Conservation (phyloP, 2,888 invertebrate genomes). For the Mythimna vitellina region DNA sequence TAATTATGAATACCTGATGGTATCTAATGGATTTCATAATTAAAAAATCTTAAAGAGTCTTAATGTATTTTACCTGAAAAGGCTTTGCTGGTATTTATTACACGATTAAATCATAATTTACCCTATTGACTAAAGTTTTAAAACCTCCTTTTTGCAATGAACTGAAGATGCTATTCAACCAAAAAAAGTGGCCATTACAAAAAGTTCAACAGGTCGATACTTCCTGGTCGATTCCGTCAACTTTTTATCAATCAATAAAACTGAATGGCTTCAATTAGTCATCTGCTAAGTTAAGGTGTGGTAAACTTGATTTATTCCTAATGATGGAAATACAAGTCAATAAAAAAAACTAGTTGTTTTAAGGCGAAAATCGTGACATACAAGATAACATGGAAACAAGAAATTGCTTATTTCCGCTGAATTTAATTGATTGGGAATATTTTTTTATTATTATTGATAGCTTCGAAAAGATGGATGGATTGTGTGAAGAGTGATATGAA, state of each 20-base stretch:
- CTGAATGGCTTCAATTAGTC: slow-evolving; percentile 18
- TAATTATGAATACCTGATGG: too few species aligned
- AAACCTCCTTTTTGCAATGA: background rate
- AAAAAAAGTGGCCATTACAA: slow-evolving; percentile 21
- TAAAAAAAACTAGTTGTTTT: background rate
- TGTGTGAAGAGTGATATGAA: too few species aligned
- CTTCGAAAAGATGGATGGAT: too few species aligned
- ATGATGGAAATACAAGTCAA: background rate
- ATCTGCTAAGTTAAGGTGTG: slow-evolving; percentile 6
- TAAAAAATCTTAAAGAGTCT: too few species aligned
- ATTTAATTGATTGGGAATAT: background rate
- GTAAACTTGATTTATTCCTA: background rate
- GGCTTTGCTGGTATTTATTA: too few species aligned
- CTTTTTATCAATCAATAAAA: background rate
- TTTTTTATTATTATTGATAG: background rate
- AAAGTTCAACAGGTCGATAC: slow-evolving; percentile 15
- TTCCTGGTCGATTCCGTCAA: slow-evolving; percentile 31
- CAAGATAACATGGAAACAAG: background rate
- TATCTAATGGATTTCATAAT: too few species aligned
- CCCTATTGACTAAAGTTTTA: background rate
- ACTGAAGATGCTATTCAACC: background rate
- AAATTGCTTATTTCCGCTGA: background rate
- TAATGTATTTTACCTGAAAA: too few species aligned
- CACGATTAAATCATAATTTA: too few species aligned
- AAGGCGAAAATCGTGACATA: background rate